Percentiles rank a stretch among this genome's conserved stretches.
Conservation (phyloP, 2,113 vertebrate species). For the Tamias sibiricus region DNA sequence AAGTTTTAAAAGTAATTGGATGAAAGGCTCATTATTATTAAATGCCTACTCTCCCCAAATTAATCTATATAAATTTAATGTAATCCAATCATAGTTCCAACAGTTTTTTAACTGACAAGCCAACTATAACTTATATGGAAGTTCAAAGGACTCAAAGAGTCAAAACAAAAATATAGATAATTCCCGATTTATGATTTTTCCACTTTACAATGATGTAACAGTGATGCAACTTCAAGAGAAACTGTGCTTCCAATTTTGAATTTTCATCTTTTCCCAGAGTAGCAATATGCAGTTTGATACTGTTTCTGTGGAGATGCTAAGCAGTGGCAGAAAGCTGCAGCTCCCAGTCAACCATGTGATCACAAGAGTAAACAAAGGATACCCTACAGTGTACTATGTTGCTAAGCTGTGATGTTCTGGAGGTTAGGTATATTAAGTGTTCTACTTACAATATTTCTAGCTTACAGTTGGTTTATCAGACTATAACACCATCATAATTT, state of each 20-base stretch:
- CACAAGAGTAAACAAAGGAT: neutral
- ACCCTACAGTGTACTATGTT: neutral
- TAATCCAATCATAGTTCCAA: neutral
- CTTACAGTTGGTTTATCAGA: neutral
- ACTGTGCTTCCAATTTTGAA: neutral
- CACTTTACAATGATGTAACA: neutral
- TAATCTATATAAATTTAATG: neutral
- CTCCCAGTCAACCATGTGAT: neutral
- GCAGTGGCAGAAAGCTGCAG: neutral
- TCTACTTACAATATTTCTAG: neutral
- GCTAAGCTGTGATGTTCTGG: neutral
- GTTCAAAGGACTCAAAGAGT: neutral
- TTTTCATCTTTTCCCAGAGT: neutral
- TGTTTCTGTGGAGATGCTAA: neutral
- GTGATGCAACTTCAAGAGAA: neutral
- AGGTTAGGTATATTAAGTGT: neutral
- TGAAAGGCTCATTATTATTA: neutral
- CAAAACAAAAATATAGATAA: neutral
- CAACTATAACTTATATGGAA: neutral
- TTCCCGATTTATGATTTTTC: neutral
- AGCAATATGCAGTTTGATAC: neutral
- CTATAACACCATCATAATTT: neutral
- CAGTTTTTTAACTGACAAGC: neutral
- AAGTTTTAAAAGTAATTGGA: neutral
- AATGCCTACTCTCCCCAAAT: neutral